These are phyloP conservation scores for Paguma larvata DNA, from an alignment of 2,797 vertebrate species.

Conservation along the genomic window DNA sequence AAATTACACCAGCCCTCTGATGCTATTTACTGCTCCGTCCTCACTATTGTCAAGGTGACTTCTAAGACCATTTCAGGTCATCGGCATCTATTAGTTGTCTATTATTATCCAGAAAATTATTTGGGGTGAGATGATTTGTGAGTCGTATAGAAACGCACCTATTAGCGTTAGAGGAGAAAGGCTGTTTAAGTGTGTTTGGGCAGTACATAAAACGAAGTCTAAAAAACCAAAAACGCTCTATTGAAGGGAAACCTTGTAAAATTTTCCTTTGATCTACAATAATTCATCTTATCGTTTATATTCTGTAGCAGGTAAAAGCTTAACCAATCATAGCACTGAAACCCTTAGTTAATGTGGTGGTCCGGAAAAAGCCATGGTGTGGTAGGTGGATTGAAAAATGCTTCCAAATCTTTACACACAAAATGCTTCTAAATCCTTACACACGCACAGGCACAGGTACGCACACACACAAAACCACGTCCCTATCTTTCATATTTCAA, in stretches of 20 bases:
- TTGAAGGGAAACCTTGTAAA: neutral
- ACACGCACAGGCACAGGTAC: neutral
- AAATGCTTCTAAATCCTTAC: neutral
- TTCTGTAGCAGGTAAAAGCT: neutral
- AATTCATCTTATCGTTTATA: neutral
- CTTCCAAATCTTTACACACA: constrained; percentile 33
- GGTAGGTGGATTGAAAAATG: neutral
- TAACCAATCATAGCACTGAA: neutral
- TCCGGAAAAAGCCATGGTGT: neutral
- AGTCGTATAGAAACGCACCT: constrained; percentile 45
- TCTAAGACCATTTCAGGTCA: constrained; percentile 56
- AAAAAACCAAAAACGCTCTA: neutral
- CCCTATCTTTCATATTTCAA: constrained; percentile 7
- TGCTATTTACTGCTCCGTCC: constrained; percentile 51
- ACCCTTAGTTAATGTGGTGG: neutral
- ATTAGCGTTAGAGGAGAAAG: constrained; percentile 8
- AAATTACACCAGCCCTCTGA: constrained; percentile 56
- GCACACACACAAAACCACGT: neutral
- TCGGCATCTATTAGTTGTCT: constrained; percentile 42
- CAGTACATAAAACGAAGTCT: neutral
- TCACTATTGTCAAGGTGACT: constrained; percentile 64
- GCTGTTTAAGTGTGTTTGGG: neutral
- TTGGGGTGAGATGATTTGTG: constrained; percentile 61
- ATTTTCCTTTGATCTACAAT: constrained; percentile 25
- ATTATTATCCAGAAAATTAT: constrained; percentile 70